Evolutionary conservation across 2,797 vertebrate species (phyloP), one percentile per base, ranked within the genome.

Genomic region (Varecia variegata): DNA sequence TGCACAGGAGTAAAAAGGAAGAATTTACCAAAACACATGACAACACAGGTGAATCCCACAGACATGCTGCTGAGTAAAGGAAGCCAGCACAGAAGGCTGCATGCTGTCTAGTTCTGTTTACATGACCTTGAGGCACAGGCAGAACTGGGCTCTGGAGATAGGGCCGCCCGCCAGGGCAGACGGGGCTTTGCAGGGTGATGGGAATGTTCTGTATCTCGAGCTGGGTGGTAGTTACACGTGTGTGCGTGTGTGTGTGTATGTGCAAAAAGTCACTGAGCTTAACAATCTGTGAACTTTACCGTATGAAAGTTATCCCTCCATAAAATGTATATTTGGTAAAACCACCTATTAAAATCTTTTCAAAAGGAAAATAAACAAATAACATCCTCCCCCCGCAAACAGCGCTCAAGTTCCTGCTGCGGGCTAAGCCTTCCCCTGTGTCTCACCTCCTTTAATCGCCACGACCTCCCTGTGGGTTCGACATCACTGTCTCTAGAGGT

Each of bases 61-160:
- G 56, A 13, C 15, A 2, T 27, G 35, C 3, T 0, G 2, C 9
- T 7, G 30, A 38, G 7, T 10, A n/a, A 68, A 20, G 50, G 38
- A 23, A 56, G 32, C 12, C n/a, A 21, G 0, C 11, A 1, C 2
- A 3, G 1, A 43, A 43, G 71, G 8, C 17, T 30, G 2, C 5
- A 0, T 6, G 0, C 12, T 7, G 0, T 7, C 0, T 21, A 12
- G 2, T 27, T 32, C 62, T 74, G 40, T 40, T 11, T 2, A 0
- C 0, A 4, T 5, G 71, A 47, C 15, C 27, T 6, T 47, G 18
- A n/a, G 35, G n/a, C 14, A 12, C 17, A 27, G 65, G 65, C 73
- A 30, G 2, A 47, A 27, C 30, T 2, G 11, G 13, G 4, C 40
- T 30, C 65, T 17, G 10, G 74, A 27, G 43, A 62, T 0, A 1